phyloP scores from a whole-genome alignment of 2,888 invertebrate species.

The Apomyelois bistriatella region DNA sequence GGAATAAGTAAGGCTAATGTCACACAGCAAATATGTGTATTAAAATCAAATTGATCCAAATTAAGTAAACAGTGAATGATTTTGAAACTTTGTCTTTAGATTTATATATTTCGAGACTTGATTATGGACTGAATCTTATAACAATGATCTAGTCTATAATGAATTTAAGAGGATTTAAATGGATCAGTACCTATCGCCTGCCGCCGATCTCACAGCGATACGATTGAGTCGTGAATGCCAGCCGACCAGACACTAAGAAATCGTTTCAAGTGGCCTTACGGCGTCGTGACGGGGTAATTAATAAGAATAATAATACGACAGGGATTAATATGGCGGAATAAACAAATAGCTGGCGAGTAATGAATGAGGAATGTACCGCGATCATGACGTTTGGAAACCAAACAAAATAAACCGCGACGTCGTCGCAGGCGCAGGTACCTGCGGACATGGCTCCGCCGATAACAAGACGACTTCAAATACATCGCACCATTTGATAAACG shows the following conservation, averaged over 20 bases:
- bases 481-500: too few relatives aligned
- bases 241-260: not conserved
- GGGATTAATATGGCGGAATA: slow-evolving; percentile 29
- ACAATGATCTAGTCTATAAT: not conserved
- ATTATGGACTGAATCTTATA: not conserved
- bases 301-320: slow-evolving; percentile 25
- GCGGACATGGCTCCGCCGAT: too few relatives aligned
- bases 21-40: too few relatives aligned
- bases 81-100: too few relatives aligned
- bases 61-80: too few relatives aligned
- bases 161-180: slow-evolving; percentile 5
- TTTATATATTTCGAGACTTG: too few relatives aligned
- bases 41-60: too few relatives aligned
- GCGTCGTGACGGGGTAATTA: slow-evolving; percentile 23
- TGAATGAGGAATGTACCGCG: slow-evolving; percentile 36
- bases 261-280: not conserved
- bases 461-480: too few relatives aligned
- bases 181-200: not conserved
- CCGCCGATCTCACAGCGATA: slow-evolving; percentile 3
- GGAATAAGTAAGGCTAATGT: too few relatives aligned
- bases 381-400: slow-evolving; percentile 25
- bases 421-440: slow-evolving; percentile 15
- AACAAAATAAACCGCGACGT: slow-evolving; percentile 27
- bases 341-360: slow-evolving; percentile 29
- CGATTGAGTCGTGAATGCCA: slow-evolving; percentile 6